Percentiles rank a stretch among this genome's conserved stretches.
Evolutionary conservation across 2,888 invertebrate species (phyloP).

Genomic region (Salticus scenicus): DNA sequence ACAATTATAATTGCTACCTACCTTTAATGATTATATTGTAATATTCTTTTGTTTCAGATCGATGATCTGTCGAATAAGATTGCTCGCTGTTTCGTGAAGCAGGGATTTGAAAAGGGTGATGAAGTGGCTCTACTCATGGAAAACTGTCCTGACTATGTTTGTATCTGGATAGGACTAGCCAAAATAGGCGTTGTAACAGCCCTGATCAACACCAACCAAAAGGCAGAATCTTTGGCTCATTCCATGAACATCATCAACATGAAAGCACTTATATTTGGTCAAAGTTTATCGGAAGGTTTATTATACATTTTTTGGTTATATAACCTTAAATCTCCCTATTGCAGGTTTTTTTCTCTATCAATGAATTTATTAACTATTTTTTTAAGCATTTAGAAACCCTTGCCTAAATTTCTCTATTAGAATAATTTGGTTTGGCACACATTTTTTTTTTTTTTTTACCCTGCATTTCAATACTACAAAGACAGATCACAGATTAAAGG

Average conservation of each 20-base stretch:
- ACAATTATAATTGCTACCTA: no score
- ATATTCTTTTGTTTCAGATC: conserved; percentile 80
- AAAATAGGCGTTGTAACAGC: conserved; percentile 87
- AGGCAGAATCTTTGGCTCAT: conserved; percentile 87
- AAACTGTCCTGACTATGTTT: conserved; percentile 93
- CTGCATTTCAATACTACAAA: no score
- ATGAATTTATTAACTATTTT: no score
- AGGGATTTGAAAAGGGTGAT: conserved; percentile 90
- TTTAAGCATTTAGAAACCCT: no score
- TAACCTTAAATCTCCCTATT: no score
- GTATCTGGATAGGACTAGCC: conserved; percentile 93
- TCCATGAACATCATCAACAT: conserved; percentile 90
- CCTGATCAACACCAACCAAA: conserved; percentile 94
- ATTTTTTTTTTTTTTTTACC: no score
- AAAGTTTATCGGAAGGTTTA: conserved; percentile 23
- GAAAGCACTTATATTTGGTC: conserved; percentile 83
- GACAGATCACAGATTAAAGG: no score
- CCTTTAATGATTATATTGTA: no score
- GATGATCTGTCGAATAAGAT: conserved; percentile 90
- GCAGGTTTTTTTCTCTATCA: no score
- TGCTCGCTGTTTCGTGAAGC: conserved; percentile 85
- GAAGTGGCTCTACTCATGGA: conserved; percentile 92
- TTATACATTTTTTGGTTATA: no score
- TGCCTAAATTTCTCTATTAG: no score
- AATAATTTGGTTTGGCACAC: no score